phyloP scores from a whole-genome alignment of 2,113 vertebrate genomes.

The Tamias sibiricus region DNA sequence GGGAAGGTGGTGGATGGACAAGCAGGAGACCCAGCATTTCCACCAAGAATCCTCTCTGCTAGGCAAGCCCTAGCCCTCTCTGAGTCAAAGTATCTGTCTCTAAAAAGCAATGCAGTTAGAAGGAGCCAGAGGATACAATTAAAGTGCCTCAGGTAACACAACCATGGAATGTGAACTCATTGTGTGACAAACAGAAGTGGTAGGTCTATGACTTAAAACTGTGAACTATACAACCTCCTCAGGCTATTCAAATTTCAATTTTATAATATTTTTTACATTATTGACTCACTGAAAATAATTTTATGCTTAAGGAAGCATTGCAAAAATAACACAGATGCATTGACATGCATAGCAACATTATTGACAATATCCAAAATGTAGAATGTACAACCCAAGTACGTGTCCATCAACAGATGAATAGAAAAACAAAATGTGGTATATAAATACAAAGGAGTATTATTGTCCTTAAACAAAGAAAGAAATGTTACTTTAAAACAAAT shows the following conservation, averaged over 20 bases:
- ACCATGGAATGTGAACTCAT: background rate
- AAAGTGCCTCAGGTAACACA: background rate
- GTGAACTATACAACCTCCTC: background rate
- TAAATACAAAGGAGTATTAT: background rate
- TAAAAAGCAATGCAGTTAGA: background rate
- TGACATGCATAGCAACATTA: background rate
- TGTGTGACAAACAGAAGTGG: background rate
- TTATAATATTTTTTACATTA: background rate
- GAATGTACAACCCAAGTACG: background rate
- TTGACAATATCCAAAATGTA: background rate
- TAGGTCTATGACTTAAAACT: background rate
- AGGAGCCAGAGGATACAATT: background rate
- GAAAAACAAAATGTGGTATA: background rate
- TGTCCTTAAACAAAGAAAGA: background rate
- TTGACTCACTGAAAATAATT: background rate
- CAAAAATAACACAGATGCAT: background rate
- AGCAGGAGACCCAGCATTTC: background rate
- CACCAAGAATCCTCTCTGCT: background rate
- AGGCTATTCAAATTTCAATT: constrained; percentile 28
- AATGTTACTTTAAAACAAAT: background rate
- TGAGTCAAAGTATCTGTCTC: background rate
- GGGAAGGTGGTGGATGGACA: background rate
- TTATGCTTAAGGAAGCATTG: background rate
- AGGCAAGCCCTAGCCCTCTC: background rate
- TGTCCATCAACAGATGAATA: background rate